Evolutionary conservation across 2,888 invertebrate genomes (phyloP), one percentile per base, ranked within the genome.

Genomic region (Latheticus oryzae): DNA sequence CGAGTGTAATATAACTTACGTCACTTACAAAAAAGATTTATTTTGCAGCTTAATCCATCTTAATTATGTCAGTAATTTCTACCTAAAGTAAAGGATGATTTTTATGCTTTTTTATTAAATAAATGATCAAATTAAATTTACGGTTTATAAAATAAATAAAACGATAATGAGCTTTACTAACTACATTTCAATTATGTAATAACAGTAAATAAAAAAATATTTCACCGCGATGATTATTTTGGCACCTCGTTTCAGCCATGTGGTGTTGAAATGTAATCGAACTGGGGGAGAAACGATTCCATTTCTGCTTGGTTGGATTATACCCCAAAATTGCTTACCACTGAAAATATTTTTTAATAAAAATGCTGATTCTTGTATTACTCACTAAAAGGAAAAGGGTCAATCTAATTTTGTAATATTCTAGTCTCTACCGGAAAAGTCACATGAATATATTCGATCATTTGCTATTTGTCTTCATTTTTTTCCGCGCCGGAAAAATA

Each of bases 31-130:
- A 61, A 51, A 64, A 67, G 69, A 72, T 70, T 72, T 70, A 72
- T 70, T 66, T 61, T 51, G 52, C 61, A 66, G 63, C 67, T 68
- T 70, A 71, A 72, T 72, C 72, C 66, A 67, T 72, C 70, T 70
- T 70, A 72, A 72, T 72, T 71, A 70, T 61, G 64, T 60, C 63
- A 58, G 67, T 71, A 70, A 71, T 70, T 71, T 65, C n/a, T 63
- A 68, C 66, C 65, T 62, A 37, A 54, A 37, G 32, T 54, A 17
- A n/a, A 16, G 33, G 26, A 45, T 35, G 32, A 54, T n/a, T n/a
- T n/a, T n/a, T n/a, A n/a, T n/a, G n/a, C n/a, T n/a, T n/a, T n/a
- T n/a, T n/a, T n/a, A n/a, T n/a, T n/a, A n/a, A n/a, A n/a, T n/a
- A n/a, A n/a, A n/a, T n/a, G n/a, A n/a, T n/a, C n/a, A n/a, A n/a